Conservation (phyloP, 2,797 vertebrate genomes). For the Falco naumanni region DNA sequence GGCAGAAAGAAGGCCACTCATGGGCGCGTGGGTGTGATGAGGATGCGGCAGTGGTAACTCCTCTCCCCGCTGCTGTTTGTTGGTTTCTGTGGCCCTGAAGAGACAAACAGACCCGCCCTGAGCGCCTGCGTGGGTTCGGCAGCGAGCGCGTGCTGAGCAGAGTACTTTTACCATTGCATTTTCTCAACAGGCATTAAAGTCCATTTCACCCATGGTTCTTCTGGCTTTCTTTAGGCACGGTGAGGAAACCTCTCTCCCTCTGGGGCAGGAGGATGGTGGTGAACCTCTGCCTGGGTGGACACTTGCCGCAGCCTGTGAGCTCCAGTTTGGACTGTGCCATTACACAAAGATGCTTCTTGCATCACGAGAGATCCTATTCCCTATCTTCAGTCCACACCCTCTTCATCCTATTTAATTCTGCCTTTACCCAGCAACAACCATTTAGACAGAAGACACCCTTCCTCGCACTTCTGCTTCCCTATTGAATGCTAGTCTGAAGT, state of each 20-base stretch:
- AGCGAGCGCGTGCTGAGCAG: not conserved
- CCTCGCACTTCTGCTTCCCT: not conserved
- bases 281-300: not conserved
- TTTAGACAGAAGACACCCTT: not conserved
- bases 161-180: not conserved
- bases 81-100: conserved; percentile 1
- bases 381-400: not conserved
- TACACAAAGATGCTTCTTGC: not conserved
- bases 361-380: not conserved
- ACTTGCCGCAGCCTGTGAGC: not conserved
- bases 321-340: not conserved
- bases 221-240: not conserved
- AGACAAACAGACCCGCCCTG: conserved; percentile 38
- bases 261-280: not conserved
- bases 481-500: rapidly evolving
- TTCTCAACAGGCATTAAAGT: not conserved
- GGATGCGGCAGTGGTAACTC: not conserved
- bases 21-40: conserved; percentile 2
- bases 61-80: not conserved
- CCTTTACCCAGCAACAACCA: not conserved
- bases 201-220: not conserved
- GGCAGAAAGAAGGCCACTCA: conserved; percentile 24
- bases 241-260: not conserved
- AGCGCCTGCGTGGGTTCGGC: not conserved
- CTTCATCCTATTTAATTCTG: not conserved